Evolutionary conservation across 53 echinoderm and acorn worm genomes (phyloP).

Genomic region (Antedon mediterranea): DNA sequence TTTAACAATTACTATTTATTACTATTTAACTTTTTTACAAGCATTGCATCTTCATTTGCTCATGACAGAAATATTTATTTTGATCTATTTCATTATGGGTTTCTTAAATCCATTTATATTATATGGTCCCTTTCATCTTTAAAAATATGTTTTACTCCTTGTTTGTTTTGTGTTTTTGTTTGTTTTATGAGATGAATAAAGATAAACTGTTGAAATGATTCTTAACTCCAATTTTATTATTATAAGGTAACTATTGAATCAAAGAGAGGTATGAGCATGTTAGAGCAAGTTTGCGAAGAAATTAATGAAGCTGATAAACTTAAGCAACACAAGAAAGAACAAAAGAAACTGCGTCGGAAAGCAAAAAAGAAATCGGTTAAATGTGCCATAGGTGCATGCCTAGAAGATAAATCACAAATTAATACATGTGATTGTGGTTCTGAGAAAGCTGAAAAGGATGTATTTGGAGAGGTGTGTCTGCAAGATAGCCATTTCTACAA

Average conservation of each 20-base stretch:
- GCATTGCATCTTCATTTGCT: too few species aligned
- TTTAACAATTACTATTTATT: not conserved
- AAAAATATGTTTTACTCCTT: too few species aligned
- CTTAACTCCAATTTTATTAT: not conserved
- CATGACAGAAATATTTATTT: too few species aligned
- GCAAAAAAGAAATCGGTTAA: slow-evolving; percentile 44
- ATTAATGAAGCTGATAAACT: slow-evolving; percentile 68
- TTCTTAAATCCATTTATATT: too few species aligned
- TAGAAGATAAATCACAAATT: not conserved
- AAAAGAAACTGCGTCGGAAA: slow-evolving; percentile 87
- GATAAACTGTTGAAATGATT: too few species aligned
- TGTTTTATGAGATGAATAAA: too few species aligned
- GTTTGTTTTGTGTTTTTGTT: too few species aligned
- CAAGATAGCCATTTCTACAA: not conserved
- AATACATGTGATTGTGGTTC: slow-evolving; percentile 21
- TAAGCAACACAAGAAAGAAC: slow-evolving; percentile 66
- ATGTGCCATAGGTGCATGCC: not conserved
- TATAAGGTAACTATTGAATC: slow-evolving; percentile 60
- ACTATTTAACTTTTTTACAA: too few species aligned
- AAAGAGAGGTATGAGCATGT: slow-evolving; percentile 72
- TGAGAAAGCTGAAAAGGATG: not conserved
- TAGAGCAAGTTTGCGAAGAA: slow-evolving; percentile 89
- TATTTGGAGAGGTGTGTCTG: not conserved
- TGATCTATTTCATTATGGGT: too few species aligned
- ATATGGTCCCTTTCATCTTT: too few species aligned